phyloP scores from a whole-genome alignment of 2,888 invertebrate species.

The Escarpia spicata region DNA sequence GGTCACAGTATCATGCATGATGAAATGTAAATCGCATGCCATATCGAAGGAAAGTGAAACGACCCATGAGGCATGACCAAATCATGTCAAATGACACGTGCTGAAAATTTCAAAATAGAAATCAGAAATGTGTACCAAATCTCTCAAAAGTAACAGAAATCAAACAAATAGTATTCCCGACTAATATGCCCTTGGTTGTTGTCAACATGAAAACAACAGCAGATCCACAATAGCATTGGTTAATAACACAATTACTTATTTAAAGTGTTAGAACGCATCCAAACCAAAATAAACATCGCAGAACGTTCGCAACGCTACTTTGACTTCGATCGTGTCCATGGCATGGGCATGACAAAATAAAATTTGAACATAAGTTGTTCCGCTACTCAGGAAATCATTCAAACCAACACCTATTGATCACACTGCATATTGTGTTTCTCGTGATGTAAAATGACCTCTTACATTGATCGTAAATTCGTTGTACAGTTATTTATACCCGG shows the following conservation, averaged over 20 bases:
- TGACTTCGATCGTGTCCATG: background rate
- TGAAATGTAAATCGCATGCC: no score
- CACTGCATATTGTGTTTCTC: background rate
- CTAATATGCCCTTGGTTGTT: background rate
- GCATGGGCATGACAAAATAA: background rate
- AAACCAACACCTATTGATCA: background rate
- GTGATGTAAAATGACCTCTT: background rate
- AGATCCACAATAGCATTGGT: background rate
- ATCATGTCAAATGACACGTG: no score
- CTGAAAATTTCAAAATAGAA: no score
- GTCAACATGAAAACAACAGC: background rate
- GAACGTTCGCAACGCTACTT: background rate
- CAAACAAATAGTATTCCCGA: background rate
- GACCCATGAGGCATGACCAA: no score
- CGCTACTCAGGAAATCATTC: background rate
- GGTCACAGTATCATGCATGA: no score
- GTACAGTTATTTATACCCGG: background rate
- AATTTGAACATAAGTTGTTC: background rate
- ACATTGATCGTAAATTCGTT: background rate
- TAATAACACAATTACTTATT: background rate
- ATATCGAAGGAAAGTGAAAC: no score
- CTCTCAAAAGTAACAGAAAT: background rate
- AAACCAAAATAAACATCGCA: background rate
- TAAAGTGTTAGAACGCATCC: background rate
- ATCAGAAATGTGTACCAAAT: no score